Evolutionary conservation across 1,140 invertebrate genomes (phyloP).

Genomic region (Probaryconus sp.): DNA sequence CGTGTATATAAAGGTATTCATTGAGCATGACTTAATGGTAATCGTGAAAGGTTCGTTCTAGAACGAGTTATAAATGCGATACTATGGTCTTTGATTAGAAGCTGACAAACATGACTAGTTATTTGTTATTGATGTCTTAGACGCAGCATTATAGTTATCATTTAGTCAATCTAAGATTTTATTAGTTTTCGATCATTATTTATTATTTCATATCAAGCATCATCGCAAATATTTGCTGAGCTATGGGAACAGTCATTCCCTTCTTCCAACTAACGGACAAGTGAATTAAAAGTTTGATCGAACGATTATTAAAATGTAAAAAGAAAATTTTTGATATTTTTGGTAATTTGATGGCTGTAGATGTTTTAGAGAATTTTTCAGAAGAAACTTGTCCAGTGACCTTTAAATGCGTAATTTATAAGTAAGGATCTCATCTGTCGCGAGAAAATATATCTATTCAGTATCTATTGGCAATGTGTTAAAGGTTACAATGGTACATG

Average conservation of each 20-base stretch:
- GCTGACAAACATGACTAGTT: conserved; percentile 52
- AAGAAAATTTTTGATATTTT: conserved; percentile 7
- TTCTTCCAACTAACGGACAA: no score
- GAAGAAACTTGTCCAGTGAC: conserved; percentile 19
- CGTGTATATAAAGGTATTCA: conserved; percentile 32
- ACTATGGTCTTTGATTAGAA: conserved; percentile 61
- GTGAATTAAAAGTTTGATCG: neutral
- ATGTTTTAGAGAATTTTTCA: conserved; percentile 5
- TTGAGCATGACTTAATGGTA: conserved; percentile 60
- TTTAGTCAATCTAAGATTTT: conserved; percentile 34
- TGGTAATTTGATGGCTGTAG: no score
- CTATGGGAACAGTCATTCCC: no score
- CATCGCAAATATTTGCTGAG: no score
- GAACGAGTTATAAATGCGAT: conserved; percentile 48
- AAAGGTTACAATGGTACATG: conserved; percentile 58
- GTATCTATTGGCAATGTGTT: conserved; percentile 35
- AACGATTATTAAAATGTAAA: no score
- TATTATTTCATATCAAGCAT: no score
- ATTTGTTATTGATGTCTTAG: conserved; percentile 37
- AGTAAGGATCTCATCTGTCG: conserved; percentile 10
- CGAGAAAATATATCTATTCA: conserved; percentile 54
- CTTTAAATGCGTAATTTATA: conserved; percentile 50
- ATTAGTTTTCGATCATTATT: neutral
- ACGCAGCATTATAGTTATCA: conserved; percentile 24
- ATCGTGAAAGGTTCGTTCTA: conserved; percentile 70